Evolutionary conservation across 1,140 invertebrate species (phyloP), one percentile per base, ranked within the genome.

Genomic region (Mycetomoellerius zeteki): DNA sequence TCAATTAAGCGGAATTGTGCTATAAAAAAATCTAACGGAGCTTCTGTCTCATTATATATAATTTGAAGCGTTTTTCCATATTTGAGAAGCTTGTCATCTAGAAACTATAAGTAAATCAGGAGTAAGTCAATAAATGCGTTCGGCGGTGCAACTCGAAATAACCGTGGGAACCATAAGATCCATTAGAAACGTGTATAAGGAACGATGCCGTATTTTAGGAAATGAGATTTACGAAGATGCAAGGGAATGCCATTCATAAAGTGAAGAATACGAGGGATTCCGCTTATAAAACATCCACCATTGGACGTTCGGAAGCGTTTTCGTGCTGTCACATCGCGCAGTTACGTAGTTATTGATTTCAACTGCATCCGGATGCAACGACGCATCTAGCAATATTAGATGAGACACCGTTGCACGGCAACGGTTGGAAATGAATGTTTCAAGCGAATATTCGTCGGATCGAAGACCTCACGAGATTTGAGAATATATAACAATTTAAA

Each of bases 341-440:
- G 75, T 86, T 60, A 86, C 86, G 80, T 88, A 88, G 67, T 80
- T 52, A 60, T 62, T 21, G 50, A 76, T 52, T 89, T 89, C 73
- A 88, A 87, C 76, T 80, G 75, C 75, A 33, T 54, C 72, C 52
- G 69, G 30, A 37, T 65, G 43, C 30, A 37, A 30, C 37, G 56
- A 56, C 37, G 37, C 72, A 43, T 30, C 37, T 14, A 72, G 52
- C 56, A 77, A 72, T 73, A 87, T 85, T 50, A 54, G 37, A 78
- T 21, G 47, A 56, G 54, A 50, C 60, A 24, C 21, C n/a, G 43
- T 76, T 86, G 27, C 60, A 50, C 24, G n/a, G 37, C n/a, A 60
- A 54, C 50, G 8, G 30, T 12, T 12, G 16, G n/a, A 64, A 69
- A 77, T 88, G 67, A 60, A 89, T 86, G 58, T 86, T 80, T 75